Percentiles rank a stretch among this genome's conserved stretches.
Conservation (phyloP, 2,113 vertebrate species). For the Calidris pygmaea region DNA sequence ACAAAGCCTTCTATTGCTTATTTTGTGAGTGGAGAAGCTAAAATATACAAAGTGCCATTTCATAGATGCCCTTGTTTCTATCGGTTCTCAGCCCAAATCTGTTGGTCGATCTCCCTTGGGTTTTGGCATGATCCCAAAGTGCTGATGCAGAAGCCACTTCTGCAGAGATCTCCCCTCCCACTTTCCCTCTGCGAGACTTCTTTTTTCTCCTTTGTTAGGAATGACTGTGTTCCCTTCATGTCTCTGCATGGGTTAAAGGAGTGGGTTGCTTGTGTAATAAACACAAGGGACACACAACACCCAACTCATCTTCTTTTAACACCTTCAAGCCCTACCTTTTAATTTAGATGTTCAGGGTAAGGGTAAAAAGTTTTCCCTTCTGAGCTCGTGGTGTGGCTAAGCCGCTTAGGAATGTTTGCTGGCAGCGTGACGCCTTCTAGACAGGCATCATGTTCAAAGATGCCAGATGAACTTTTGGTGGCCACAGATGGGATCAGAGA, state of each 20-base stretch:
- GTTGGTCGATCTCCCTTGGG: neutral
- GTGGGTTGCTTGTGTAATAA: neutral
- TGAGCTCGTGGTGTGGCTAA: rapidly evolving
- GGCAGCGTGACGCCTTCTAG: neutral
- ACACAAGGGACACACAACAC: neutral
- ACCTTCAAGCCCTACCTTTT: neutral
- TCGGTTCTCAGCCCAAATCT: neutral
- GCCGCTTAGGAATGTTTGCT: neutral
- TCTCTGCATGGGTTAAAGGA: neutral
- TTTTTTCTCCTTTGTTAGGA: neutral
- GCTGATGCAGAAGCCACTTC: neutral
- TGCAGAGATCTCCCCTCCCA: neutral
- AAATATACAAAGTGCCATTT: neutral
- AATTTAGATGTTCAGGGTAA: neutral
- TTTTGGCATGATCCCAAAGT: neutral
- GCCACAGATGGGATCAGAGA: neutral
- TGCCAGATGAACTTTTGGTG: neutral
- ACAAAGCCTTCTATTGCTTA: neutral
- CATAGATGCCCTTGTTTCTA: neutral
- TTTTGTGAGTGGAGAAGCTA: neutral
- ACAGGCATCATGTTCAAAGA: neutral
- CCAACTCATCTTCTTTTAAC: neutral
- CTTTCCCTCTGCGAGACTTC: neutral
- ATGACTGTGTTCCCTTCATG: rapidly evolving
- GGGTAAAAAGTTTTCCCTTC: neutral